Base-by-base conservation (phyloP, 1,140 invertebrate genomes). In the Rhopalosiphum maidis region DNA sequence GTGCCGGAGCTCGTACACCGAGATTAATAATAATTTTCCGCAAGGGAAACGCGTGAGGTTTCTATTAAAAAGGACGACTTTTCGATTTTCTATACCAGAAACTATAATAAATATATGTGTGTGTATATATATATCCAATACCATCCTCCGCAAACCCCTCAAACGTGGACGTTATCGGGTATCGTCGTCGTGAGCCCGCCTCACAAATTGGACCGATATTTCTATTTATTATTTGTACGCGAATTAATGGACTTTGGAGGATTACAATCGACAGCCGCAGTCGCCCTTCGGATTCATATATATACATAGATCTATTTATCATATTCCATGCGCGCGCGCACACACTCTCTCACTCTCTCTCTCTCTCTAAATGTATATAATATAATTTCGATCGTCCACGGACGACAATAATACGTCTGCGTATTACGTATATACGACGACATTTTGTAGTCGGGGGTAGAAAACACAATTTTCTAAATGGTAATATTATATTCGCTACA, bases 21-120 rank as follows among this genome's bases (percentile, higher is more conserved):
- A 85, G 91, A 93, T 93, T 93, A 93, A 93, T 86, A 93, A 93
- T 86, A 93, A 93, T 93, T 93, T 93, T 92, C 43, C 91, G 48
- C 91, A 46, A 30, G 82, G 82, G 51, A 54, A 60, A 35, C 83
- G 46, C 88, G 88, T 51, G 88, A 88, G n/a, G 86, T 89, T 89
- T 89, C 88, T 89, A 89, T 89, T 89, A 89, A 89, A 89, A 35
- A 54, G 48, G 88, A 55, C 88, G 51, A 60, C 54, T 37, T 90
- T 90, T 90, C 54, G 88, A 90, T 90, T 90, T 90, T 41, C 88
- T 68, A 15, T 43, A 54, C 88, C 48, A 25, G 85, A 86, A 86
- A 46, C 46, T n/a, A 54, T 77, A 23, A 35, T n/a, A 87, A 8
- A 48, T 87, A 51, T 48, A 43, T 85, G 43, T 22, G 30, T 87